These are phyloP conservation scores for Chelon labrosus DNA, from an alignment of 2,797 vertebrate genomes.

Conservation along the genomic window DNA sequence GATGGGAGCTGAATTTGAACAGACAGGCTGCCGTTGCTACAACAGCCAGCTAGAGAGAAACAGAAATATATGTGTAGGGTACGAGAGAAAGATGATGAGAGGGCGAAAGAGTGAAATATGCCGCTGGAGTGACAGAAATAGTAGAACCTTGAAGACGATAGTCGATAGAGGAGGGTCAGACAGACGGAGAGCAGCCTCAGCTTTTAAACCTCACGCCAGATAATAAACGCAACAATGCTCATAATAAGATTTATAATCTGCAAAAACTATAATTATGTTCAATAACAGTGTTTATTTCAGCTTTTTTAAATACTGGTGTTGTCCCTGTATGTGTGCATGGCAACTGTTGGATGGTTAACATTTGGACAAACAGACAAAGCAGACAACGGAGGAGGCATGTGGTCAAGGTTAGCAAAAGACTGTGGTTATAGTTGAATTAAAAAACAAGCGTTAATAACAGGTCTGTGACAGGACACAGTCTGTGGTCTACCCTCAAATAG, in stretches of 20 bases:
- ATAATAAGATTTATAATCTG: not conserved
- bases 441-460: too few relatives aligned
- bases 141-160: not conserved
- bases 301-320: too few relatives aligned
- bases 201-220: not conserved
- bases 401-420: too few relatives aligned
- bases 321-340: not conserved
- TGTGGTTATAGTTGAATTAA: too few relatives aligned
- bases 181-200: not conserved
- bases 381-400: too few relatives aligned
- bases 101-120: constrained; percentile 3
- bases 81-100: constrained; percentile 9
- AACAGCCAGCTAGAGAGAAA: constrained; percentile 27
- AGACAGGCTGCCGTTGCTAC: constrained; percentile 49
- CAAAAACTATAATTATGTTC: not conserved
- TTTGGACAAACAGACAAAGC: not conserved
- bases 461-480: too few relatives aligned
- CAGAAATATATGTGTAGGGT: constrained; percentile 45
- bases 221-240: not conserved
- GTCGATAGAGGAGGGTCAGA: not conserved
- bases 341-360: not conserved
- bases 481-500: too few relatives aligned
- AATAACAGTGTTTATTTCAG: not conserved
- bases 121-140: constrained; percentile 8
- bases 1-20: constrained; percentile 67